phyloP scores from a whole-genome alignment of 2,888 invertebrate genomes.

The Creontiades dilutus region DNA sequence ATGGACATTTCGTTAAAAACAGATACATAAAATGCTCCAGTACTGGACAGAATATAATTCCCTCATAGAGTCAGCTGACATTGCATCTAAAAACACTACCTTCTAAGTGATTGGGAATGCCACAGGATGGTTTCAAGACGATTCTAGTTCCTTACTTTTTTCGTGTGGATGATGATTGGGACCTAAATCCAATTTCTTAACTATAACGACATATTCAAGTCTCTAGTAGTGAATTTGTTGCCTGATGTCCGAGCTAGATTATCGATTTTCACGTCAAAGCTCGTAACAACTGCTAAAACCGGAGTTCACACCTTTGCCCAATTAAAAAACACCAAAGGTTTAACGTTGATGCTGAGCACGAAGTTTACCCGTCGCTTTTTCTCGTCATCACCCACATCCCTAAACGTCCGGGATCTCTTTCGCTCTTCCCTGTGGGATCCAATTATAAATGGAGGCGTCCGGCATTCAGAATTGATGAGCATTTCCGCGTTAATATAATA shows the following conservation, averaged over 20 bases:
- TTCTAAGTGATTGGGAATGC: no score
- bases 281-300: neutral
- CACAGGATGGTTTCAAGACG: no score
- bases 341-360: neutral
- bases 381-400: conserved; percentile 7
- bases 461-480: neutral
- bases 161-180: no score
- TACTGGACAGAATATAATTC: no score
- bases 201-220: no score
- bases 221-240: neutral
- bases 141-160: no score
- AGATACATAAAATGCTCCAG: no score
- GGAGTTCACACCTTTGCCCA: neutral
- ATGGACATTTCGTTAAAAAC: no score
- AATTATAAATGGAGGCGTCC: neutral
- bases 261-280: neutral
- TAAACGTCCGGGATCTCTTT: neutral
- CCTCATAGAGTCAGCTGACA: no score
- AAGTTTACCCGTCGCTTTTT: conserved; percentile 1
- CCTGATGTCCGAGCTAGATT: neutral
- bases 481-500: neutral
- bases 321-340: conserved; percentile 8
- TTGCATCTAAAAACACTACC: no score
- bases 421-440: neutral
- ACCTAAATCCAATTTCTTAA: no score